Conservation (phyloP, 2,888 invertebrate species). For the Aproaerema taeniolella region DNA sequence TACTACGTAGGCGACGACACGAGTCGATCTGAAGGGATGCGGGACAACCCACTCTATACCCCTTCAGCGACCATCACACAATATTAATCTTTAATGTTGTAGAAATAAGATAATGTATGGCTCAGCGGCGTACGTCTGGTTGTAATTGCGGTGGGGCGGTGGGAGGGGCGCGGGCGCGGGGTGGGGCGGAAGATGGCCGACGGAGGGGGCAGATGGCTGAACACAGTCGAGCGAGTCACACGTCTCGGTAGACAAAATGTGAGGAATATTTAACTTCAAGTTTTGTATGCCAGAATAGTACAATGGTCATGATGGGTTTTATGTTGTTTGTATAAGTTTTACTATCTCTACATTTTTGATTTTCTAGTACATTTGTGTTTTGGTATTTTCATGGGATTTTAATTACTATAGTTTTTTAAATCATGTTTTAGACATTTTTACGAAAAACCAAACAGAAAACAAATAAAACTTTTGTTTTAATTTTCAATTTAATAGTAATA, state of each 20-base stretch:
- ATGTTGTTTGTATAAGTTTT: no score
- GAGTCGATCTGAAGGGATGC: constrained; percentile 52
- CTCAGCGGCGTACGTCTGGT: constrained; percentile 43
- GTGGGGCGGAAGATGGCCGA: constrained; percentile 63
- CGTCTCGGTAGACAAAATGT: constrained; percentile 31
- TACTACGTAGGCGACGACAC: constrained; percentile 61
- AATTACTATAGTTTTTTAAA: no score
- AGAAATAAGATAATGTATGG: constrained; percentile 55
- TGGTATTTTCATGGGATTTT: no score
- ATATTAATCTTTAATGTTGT: constrained; percentile 65
- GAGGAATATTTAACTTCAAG: no score
- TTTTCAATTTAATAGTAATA: no score
- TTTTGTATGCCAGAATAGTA: no score
- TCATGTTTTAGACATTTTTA: no score
- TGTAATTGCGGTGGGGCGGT: constrained; percentile 69
- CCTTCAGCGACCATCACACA: constrained; percentile 30
- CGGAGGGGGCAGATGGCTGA: constrained; percentile 66
- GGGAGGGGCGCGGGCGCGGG: constrained; percentile 70
- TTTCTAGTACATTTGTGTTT: no score
- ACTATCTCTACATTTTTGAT: no score
- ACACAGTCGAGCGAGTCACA: constrained; percentile 40
- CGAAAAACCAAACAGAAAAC: no score
- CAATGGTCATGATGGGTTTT: no score
- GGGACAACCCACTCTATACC: constrained; percentile 52
- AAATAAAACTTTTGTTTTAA: no score